A percentile compares a stretch with the other conserved stretches of the same genome.
Conservation (phyloP, 2,797 vertebrate genomes). For the Dendrocincla fuliginosa region DNA sequence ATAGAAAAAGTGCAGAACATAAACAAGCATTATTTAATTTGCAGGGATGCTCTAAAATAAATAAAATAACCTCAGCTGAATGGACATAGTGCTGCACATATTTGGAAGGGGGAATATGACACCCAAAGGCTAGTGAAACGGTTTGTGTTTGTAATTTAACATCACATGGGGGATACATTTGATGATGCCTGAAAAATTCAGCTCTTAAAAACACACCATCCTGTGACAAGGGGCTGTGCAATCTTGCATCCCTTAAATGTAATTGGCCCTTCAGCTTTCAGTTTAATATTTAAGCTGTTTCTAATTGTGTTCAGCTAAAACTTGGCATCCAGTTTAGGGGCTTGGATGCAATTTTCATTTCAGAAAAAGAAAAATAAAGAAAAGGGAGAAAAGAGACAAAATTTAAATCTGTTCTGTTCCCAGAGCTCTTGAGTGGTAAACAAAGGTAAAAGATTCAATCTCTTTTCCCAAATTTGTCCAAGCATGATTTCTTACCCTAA, state of each 20-base stretch:
- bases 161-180: not conserved
- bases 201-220: not conserved
- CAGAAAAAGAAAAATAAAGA: not conserved
- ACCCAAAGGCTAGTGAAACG: not conserved
- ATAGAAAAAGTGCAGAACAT: not conserved
- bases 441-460: not conserved
- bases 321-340: not conserved
- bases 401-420: not conserved
- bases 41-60: not conserved
- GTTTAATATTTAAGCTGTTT: conserved; percentile 57
- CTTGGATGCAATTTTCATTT: conserved; percentile 12
- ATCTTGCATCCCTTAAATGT: not conserved
- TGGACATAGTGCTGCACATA: not conserved
- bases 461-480: conserved; percentile 10
- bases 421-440: not conserved
- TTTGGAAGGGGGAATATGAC: not conserved
- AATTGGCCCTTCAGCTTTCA: not conserved
- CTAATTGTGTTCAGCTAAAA: conserved; percentile 48
- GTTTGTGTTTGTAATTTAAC: not conserved
- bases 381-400: not conserved
- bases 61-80: not conserved
- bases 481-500: not conserved
- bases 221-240: not conserved
- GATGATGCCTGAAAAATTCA: not conserved
- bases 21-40: not conserved